Evolutionary conservation across 1,140 invertebrate genomes (phyloP), one percentile per base, ranked within the genome.

Genomic region (Camponotus vicinus): DNA sequence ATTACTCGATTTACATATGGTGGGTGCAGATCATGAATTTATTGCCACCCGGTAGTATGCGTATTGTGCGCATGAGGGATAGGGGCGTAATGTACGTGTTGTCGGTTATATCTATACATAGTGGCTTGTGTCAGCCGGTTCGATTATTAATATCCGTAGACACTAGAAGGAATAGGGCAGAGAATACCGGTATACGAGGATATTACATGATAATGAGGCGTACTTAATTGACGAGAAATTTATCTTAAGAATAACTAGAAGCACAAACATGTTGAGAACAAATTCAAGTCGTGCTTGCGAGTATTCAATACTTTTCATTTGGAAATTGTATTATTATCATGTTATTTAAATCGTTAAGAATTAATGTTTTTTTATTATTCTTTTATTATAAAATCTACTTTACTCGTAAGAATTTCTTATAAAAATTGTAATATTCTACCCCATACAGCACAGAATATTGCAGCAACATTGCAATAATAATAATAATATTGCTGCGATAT

Each of bases 1-100:
- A 92, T 91, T 87, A 69, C 71, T 40, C 86, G 84, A 93, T 93
- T 93, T 93, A 86, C 92, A 93, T 93, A 93, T 88, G 86, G 80
- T 52, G 79, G 84, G 75, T 73, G 82, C 59, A 85, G 87, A 92
- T 92, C 89, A 92, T 92, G 89, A 93, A 93, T 93, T 93, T 91
- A 93, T 93, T 90, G 87, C 80, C 84, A 89, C 77, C 86, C 86
- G 71, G 59, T 89, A 71, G 42, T 49, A 34, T n/a, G 61, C 73
- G 52, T 80, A 80, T 55, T 32, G 42, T 42, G 40, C 59, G 61
- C 32, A 8, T 49, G 66, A 40, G 37, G 66, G 55, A 59, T 82
- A 73, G 32, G 49, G 49, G 86, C 80, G 80, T 87, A 87, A 90
- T 90, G 82, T 77, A 84, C 85, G 85, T 89, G 88, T 89, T 69